A percentile compares a stretch with the other conserved stretches of the same genome.
Conservation (phyloP, 2,113 vertebrate genomes). For the Nyctibius bracteatus region DNA sequence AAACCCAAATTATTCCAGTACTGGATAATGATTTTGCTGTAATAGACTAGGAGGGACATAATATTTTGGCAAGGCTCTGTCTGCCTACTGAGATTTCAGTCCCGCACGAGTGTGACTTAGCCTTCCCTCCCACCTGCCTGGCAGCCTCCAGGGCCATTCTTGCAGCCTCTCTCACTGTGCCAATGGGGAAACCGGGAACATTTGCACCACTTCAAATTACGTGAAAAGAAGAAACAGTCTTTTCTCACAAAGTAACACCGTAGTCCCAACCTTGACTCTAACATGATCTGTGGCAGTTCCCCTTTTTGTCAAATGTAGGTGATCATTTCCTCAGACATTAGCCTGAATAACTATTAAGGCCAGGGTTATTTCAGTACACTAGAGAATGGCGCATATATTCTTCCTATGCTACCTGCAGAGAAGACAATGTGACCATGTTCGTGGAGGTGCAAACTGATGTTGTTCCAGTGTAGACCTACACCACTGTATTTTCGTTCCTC, state of each 20-base stretch:
- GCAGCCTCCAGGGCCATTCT: background rate
- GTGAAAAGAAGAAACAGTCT: background rate
- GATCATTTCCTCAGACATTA: background rate
- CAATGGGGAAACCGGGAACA: background rate
- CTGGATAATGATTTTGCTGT: background rate
- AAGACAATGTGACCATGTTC: background rate
- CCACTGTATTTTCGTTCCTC: background rate
- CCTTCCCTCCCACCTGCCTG: background rate
- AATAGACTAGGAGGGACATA: background rate
- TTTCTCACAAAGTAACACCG: background rate
- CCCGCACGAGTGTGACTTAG: background rate
- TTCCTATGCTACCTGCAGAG: background rate
- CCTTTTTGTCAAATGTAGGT: background rate
- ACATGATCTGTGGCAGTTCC: background rate
- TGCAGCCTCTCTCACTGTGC: background rate
- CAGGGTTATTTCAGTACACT: background rate
- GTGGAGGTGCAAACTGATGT: background rate
- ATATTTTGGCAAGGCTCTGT: background rate
- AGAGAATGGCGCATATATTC: background rate
- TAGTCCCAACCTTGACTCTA: background rate
- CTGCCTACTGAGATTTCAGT: background rate
- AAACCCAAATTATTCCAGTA: background rate
- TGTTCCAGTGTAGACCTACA: background rate
- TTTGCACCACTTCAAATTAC: background rate
- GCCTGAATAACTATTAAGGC: background rate